A percentile compares a stretch with the other conserved stretches of the same genome.
Evolutionary conservation across 1,140 invertebrate species (phyloP).

Genomic region (Drosophila pruinosa): DNA sequence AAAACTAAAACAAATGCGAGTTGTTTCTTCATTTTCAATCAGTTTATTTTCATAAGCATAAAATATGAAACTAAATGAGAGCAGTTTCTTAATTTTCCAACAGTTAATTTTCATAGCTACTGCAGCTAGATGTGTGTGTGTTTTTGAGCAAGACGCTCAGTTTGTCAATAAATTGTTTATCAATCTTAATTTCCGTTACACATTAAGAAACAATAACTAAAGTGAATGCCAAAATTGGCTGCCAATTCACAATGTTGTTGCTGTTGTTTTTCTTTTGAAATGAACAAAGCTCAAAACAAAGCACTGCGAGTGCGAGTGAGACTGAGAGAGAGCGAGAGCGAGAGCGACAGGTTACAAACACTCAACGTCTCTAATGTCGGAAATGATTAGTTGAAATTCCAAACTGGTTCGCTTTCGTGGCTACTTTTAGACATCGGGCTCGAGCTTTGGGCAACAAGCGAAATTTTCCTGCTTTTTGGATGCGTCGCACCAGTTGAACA

Average conservation of each 20-base stretch:
- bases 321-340: neutral
- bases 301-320: neutral
- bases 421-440: constrained; percentile 5
- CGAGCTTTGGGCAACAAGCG: constrained; percentile 2
- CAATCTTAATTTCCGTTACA: constrained; percentile 64
- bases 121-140: no score
- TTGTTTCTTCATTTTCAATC: no score
- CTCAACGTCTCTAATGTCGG: constrained; percentile 23
- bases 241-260: constrained; percentile 36
- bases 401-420: constrained; percentile 42
- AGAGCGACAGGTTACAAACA: constrained; percentile 28
- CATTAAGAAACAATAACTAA: constrained; percentile 35
- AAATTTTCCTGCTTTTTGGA: constrained; percentile 35
- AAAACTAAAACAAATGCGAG: no score
- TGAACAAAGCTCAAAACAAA: constrained; percentile 16
- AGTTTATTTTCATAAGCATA: no score
- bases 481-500: constrained; percentile 14
- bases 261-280: constrained; percentile 15
- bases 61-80: no score
- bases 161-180: constrained; percentile 65
- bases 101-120: no score
- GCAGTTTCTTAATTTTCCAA: no score
- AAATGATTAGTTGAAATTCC: constrained; percentile 42
- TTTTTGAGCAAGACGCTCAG: neutral
- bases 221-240: constrained; percentile 46